Evolutionary conservation across 1,140 invertebrate species (phyloP), one percentile per base, ranked within the genome.

Genomic region (Heliconius melpomene): DNA sequence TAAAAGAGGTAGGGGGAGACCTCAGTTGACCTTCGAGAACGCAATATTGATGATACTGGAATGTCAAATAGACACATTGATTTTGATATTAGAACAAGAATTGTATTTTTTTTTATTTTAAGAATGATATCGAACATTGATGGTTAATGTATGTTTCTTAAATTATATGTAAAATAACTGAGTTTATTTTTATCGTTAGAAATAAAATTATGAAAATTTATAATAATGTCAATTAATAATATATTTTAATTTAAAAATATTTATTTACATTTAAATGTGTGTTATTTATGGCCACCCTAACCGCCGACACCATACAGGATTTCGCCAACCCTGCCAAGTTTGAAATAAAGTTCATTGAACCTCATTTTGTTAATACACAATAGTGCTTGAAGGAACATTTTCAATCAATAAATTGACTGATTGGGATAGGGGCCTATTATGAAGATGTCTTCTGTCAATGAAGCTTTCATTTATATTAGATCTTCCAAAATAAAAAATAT

Each of bases 301-400:
- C 60, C 29, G 32, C 36, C 38, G 36, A 18, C 75, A 60, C 71
- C 16, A 77, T 60, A 18, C 57, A 70, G 40, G 38, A 66, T 66
- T 70, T 40, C 46, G 75, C 66, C 60, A 77, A 71, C 57, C 75
- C 60, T 77, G 74, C 54, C 60, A 77, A 46, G 75, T 77, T 77
- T 40, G 66, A 20, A 26, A 11, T 71, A 77, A 29, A 77, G 75
- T 60, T 70, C 23, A 32, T 77, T 77, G 52, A 77, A 66, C 75
- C 60, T 71, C 16, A 29, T 66, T 66, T 66, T 66, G 60, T 66
- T 66, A 60, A 66, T 66, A 60, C 8, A 66, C 60, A 66, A 66
- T 29, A 66, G 60, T 66, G 60, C 26, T 29, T 66, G 29, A 66
- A 29, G 23, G 60, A 66, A 23, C 57, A 60, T 29, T 23, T 11